Conservation (phyloP, 2,113 vertebrate genomes). For the Sterna hirundo region DNA sequence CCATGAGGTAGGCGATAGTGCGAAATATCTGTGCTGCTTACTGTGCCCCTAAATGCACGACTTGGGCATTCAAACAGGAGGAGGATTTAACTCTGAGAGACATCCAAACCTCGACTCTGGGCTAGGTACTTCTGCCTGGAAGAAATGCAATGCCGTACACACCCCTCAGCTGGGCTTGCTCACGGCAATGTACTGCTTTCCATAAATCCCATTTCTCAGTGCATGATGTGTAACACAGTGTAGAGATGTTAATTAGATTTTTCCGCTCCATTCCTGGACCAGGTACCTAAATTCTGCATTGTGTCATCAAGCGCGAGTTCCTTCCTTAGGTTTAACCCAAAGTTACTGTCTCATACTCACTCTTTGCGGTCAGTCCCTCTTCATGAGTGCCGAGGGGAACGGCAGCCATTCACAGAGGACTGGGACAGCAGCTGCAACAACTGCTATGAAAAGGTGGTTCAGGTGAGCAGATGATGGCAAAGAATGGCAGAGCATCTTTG, state of each 20-base stretch:
- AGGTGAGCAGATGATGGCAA: not conserved
- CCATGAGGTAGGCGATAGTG: not conserved
- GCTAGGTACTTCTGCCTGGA: not conserved
- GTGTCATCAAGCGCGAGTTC: not conserved
- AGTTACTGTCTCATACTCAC: not conserved
- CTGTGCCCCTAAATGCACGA: not conserved
- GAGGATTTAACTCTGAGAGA: not conserved
- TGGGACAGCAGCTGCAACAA: not conserved
- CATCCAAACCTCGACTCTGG: not conserved
- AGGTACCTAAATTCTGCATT: not conserved
- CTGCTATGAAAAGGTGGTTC: not conserved
- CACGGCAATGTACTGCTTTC: not conserved
- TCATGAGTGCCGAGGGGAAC: not conserved
- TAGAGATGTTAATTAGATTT: not conserved
- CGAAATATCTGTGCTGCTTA: not conserved
- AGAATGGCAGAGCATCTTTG: constrained; percentile 1
- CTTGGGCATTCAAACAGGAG: not conserved
- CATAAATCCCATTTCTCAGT: not conserved
- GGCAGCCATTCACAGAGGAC: not conserved
- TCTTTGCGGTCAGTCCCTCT: not conserved
- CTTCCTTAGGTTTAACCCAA: not conserved
- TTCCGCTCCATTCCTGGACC: not conserved
- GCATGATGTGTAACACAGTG: not conserved
- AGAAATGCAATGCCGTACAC: not conserved
- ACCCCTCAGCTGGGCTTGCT: not conserved